A percentile compares a stretch with the other conserved stretches of the same genome.
These are phyloP conservation scores for Drosophila eohydei DNA, from an alignment of 2,888 invertebrate genomes.

Conservation along the genomic window DNA sequence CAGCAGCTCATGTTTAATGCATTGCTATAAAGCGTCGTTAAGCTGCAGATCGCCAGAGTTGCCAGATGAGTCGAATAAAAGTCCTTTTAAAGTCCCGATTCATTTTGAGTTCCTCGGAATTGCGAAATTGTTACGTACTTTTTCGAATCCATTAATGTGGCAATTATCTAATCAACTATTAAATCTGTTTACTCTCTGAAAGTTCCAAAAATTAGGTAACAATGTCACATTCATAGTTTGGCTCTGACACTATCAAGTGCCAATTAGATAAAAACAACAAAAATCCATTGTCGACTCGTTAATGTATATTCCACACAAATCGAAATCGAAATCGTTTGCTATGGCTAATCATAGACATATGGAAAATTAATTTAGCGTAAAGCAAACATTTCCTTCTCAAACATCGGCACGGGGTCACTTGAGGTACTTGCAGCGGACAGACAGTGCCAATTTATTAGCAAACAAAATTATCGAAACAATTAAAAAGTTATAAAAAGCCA, in stretches of 20 bases:
- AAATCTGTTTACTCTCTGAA: slow-evolving; percentile 22
- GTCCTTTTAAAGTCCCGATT: neutral
- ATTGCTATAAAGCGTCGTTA: slow-evolving; percentile 18
- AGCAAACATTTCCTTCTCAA: slow-evolving; percentile 17
- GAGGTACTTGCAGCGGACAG: slow-evolving; percentile 7
- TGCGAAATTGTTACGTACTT: slow-evolving; percentile 9
- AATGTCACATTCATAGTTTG: neutral
- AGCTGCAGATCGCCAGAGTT: slow-evolving; percentile 22
- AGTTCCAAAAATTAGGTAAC: slow-evolving; percentile 19
- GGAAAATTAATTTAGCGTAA: slow-evolving; percentile 32
- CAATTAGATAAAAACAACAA: slow-evolving; percentile 56
- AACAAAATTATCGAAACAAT: slow-evolving; percentile 59
- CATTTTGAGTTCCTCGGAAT: slow-evolving; percentile 11
- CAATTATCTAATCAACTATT: slow-evolving; percentile 10
- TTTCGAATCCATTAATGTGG: slow-evolving; percentile 42
- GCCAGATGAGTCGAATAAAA: neutral
- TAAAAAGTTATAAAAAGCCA: slow-evolving; percentile 59
- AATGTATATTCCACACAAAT: slow-evolving; percentile 19
- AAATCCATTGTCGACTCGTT: slow-evolving; percentile 44
- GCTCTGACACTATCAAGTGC: slow-evolving; percentile 40
- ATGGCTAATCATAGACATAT: slow-evolving; percentile 55
- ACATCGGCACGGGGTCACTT: neutral
- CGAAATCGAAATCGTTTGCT: slow-evolving; percentile 20
- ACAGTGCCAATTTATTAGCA: slow-evolving; percentile 18
- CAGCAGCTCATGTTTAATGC: slow-evolving; percentile 32